Evolutionary conservation across 1,140 invertebrate genomes (phyloP), one percentile per base, ranked within the genome.

Genomic region (Rhagoletis pomonella): DNA sequence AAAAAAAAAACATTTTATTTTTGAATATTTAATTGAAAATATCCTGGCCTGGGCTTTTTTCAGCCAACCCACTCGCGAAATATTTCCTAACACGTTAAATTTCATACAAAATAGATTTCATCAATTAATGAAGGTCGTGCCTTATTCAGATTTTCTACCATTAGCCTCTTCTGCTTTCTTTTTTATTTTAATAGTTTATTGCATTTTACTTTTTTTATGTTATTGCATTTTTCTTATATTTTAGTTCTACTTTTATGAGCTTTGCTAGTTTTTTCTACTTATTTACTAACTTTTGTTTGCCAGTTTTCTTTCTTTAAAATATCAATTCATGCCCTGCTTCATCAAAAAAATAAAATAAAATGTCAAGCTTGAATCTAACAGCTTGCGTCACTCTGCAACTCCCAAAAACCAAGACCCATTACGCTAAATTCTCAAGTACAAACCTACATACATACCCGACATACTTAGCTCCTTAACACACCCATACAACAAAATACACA

Each of bases 401-500:
- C 42, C 67, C 17, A 14, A n/a, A n/a, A 17, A 9, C 67, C n/a
- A 44, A 55, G 14, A 19, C 88, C 87, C 87, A 58, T 50, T 12
- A 50, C 50, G 14, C 42, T 17, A 17, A 69, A 55, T 6, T 65
- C 39, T 50, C 65, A 64, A 60, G 29, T 60, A 85, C 58, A 60
- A 60, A 88, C 50, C 62, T 19, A 60, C 81, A 88, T 88, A n/a
- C n/a, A n/a, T n/a, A n/a, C n/a, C n/a, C n/a, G n/a, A n/a, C n/a
- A n/a, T n/a, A n/a, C n/a, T 55, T 19, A 81, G 19, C 14, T 42
- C 12, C 42, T 73, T 73, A 73, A 73, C 39, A 47, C 39, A 47
- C 19, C 10, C 64, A 73, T 29, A 67, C 12, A n/a, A n/a, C n/a
- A n/a, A n/a, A n/a, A n/a, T n/a, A 42, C n/a, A n/a, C n/a, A n/a